Evolutionary conservation across 2,888 invertebrate genomes (phyloP), one percentile per base, ranked within the genome.

Genomic region (Drosophila testacea): DNA sequence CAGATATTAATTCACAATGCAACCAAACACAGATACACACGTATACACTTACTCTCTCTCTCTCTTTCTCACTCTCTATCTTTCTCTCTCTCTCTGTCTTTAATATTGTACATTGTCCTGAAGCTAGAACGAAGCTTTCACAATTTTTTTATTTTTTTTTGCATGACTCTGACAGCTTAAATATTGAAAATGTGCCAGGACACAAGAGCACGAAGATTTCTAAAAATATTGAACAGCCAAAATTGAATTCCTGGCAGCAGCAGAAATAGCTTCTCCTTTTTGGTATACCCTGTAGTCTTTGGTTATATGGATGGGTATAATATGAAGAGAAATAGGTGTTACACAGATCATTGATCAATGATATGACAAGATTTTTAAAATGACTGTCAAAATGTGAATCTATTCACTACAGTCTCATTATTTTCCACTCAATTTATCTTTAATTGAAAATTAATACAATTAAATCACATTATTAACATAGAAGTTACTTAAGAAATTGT

Each of bases 1-100:
- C 69, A 60, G 61, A 66, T 79, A 72, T 83, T 71, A 87, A 75
- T 76, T 74, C 73, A 62, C 70, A 80, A 80, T 82, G 65, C 62
- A 64, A 38, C 57, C 32, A n/a, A 44, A 36, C 28, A 16, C 34
- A 22, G 16, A 16, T 38, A 39, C 9, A 48, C 34, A 10, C 34
- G 38, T 4, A 48, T 27, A 27, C 22, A 11, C 9, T 22, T 4
- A 1, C 11, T 11, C 10, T 4, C 3, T 13, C 41, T 27, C 13
- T 28, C 34, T 32, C 7, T 32, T n/a, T 7, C 32, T 51, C 27
- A 16, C 1, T 46, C 11, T 13, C 41, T 51, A 10, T 28, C 0
- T 6, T 4, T n/a, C n/a, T 10, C 9, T 11, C 7, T n/a, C 11
- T 30, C 16, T 32, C 7, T 42, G 7, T n/a, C 13, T 7, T n/a